A percentile compares a stretch with the other conserved stretches of the same genome.
These are phyloP conservation scores for Epistrophella euchroma DNA, from an alignment of 2,888 invertebrate species.

Conservation along the genomic window DNA sequence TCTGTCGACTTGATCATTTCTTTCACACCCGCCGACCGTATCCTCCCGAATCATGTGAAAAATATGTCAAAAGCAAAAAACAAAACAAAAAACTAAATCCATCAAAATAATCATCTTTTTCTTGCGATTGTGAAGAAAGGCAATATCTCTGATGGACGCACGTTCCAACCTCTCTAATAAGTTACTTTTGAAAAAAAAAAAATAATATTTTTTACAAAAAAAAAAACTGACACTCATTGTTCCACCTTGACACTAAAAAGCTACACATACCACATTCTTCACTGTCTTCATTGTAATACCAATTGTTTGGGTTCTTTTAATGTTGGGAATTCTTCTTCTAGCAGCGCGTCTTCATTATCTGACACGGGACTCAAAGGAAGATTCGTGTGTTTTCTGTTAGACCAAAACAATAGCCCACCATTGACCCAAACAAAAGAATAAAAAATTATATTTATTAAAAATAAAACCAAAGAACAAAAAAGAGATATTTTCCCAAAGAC, in stretches of 20 bases:
- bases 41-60: not conserved
- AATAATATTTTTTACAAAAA: conserved; percentile 5
- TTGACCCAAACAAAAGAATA: conserved; percentile 29
- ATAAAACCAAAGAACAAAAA: conserved; percentile 34
- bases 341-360: conserved; percentile 8
- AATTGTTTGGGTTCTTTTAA: conserved; percentile 59
- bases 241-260: conserved; percentile 75
- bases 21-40: not conserved
- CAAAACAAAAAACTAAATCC: conserved; percentile 28
- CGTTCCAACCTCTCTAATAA: conserved; percentile 67
- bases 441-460: conserved; percentile 61
- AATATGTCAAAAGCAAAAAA: conserved; percentile 30
- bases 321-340: conserved; percentile 34
- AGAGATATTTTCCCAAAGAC: conserved; percentile 40
- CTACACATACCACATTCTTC: conserved; percentile 74
- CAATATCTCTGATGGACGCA: conserved; percentile 65
- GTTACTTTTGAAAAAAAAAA: conserved; percentile 37
- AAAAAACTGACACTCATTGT: conserved; percentile 56
- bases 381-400: conserved; percentile 34
- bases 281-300: conserved; percentile 62
- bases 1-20: conserved; percentile 37
- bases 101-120: conserved; percentile 58
- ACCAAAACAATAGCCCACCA: conserved; percentile 54
- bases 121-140: conserved; percentile 54
- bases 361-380: conserved; percentile 14